Evolutionary conservation across 30 jellyfish, hydroid and myxozoan genomes (phyloP).

Genomic region (Hydractinia echinata): DNA sequence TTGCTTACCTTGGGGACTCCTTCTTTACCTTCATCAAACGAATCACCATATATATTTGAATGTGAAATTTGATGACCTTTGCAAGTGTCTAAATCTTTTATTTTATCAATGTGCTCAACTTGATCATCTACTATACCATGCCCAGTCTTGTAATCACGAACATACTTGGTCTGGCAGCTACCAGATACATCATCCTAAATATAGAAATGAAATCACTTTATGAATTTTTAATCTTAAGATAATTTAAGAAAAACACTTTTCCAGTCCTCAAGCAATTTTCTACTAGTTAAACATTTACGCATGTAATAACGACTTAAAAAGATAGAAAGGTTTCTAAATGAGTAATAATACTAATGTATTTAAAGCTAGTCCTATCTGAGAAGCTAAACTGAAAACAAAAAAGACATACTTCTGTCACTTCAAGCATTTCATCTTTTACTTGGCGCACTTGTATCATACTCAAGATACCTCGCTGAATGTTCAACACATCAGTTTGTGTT

Average conservation of each 20-base stretch:
- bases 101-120: constrained; percentile 33
- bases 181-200: constrained; percentile 79
- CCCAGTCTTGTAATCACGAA: constrained; percentile 10
- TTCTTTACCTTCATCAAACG: constrained; percentile 27
- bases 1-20: not conserved
- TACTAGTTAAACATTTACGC: too few species aligned
- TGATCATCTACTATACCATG: constrained; percentile 29
- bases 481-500: constrained; percentile 61
- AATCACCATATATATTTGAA: constrained; percentile 66
- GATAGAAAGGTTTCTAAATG: too few species aligned
- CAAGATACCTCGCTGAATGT: constrained; percentile 79
- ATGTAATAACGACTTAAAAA: too few species aligned
- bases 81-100: constrained; percentile 55
- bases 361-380: too few species aligned
- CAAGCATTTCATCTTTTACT: not conserved
- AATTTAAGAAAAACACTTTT: not conserved
- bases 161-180: constrained; percentile 47
- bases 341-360: too few species aligned
- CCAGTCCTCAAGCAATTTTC: not conserved
- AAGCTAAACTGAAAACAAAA: not conserved
- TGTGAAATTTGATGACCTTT: constrained; percentile 55
- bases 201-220: not conserved
- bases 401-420: constrained; percentile 40
- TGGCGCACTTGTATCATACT: constrained; percentile 65
- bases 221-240: not conserved